These are phyloP conservation scores for Morpho deidamia DNA, from an alignment of 2,888 invertebrate species.

Conservation along the genomic window DNA sequence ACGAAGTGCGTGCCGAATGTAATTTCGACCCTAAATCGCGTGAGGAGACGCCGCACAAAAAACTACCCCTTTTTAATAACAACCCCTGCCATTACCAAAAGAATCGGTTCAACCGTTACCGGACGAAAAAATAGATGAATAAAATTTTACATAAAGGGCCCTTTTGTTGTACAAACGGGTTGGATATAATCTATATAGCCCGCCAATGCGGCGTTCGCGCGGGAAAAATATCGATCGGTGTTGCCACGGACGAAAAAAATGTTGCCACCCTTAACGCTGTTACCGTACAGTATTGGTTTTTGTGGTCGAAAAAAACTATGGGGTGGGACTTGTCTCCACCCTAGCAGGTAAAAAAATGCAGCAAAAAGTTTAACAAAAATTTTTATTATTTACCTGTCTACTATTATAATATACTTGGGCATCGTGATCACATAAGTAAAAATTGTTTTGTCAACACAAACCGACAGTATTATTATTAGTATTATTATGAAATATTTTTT, in stretches of 20 bases:
- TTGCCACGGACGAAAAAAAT: constrained; percentile 54
- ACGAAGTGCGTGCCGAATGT: constrained; percentile 53
- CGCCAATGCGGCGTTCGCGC: constrained; percentile 55
- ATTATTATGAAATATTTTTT: too few relatives aligned
- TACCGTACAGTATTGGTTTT: constrained; percentile 56
- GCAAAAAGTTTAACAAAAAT: constrained; percentile 30
- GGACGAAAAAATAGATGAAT: constrained; percentile 68
- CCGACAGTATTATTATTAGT: too few relatives aligned
- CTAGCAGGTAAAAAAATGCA: constrained; percentile 49
- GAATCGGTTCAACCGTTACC: constrained; percentile 66
- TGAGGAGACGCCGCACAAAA: constrained; percentile 57
- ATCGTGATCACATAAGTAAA: too few relatives aligned
- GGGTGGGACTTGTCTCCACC: constrained; percentile 62
- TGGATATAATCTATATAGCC: constrained; percentile 23
- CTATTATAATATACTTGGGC: too few relatives aligned
- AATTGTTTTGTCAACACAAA: too few relatives aligned
- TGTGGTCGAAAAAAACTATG: constrained; percentile 56
- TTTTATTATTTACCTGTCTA: not conserved
- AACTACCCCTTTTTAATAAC: constrained; percentile 56
- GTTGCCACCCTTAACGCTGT: constrained; percentile 54
- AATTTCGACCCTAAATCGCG: constrained; percentile 63
- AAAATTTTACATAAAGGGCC: constrained; percentile 64
- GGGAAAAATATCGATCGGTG: constrained; percentile 66
- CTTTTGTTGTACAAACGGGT: constrained; percentile 56
- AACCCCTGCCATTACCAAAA: constrained; percentile 70